These are phyloP conservation scores for Gymnocheta viridis DNA, from an alignment of 2,888 invertebrate species.

Conservation along the genomic window DNA sequence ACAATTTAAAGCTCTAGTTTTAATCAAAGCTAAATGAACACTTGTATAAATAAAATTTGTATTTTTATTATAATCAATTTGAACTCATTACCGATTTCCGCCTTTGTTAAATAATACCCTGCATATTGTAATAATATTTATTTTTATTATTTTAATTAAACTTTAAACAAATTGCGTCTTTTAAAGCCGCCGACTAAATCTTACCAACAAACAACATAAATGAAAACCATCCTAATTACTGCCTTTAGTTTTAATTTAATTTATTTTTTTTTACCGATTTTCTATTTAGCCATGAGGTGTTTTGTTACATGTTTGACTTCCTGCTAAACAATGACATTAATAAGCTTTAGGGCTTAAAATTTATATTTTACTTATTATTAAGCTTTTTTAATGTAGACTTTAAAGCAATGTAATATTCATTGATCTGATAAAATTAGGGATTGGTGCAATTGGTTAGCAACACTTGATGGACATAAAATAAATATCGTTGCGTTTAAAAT, in stretches of 20 bases:
- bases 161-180: neutral
- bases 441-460: conserved; percentile 51
- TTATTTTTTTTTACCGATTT: conserved; percentile 34
- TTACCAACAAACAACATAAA: conserved; percentile 2
- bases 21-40: neutral
- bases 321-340: conserved; percentile 69
- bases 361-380: conserved; percentile 3
- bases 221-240: conserved; percentile 56
- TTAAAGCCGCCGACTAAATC: conserved; percentile 23
- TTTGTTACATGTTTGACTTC: conserved; percentile 63
- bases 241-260: conserved; percentile 2
- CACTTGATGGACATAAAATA: no score
- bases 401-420: conserved; percentile 32
- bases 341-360: conserved; percentile 62
- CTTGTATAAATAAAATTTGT: neutral
- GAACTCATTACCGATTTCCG: conserved; percentile 47
- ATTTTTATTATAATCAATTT: conserved; percentile 32
- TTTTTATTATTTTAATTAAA: neutral
- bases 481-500: no score
- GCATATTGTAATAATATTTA: conserved; percentile 10
- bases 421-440: conserved; percentile 55
- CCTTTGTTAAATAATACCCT: conserved; percentile 51
- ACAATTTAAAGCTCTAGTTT: neutral
- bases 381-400: neutral
- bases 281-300: conserved; percentile 63